phyloP scores from a whole-genome alignment of 2,113 vertebrate genomes.

The Thamnophis sirtalis region DNA sequence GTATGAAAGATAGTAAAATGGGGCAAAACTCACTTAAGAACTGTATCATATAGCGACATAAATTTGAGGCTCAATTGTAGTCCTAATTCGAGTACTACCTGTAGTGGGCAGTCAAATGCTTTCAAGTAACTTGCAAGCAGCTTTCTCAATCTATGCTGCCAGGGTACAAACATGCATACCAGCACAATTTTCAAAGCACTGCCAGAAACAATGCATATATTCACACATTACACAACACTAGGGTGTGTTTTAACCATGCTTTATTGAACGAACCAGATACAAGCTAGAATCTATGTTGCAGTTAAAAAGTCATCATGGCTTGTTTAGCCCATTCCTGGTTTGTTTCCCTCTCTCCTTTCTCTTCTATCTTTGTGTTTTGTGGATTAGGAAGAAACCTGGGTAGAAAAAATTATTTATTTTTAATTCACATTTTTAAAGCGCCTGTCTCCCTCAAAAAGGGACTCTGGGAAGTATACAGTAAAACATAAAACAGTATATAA shows the following conservation, averaged over 20 bases:
- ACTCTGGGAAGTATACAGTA: neutral
- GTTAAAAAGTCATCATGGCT: neutral
- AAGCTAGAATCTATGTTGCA: neutral
- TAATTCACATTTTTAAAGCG: neutral
- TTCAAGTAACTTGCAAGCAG: neutral
- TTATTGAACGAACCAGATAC: neutral
- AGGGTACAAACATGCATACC: neutral
- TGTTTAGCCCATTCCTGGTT: neutral
- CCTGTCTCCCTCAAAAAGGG: neutral
- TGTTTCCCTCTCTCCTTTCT: neutral
- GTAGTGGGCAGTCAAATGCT: neutral
- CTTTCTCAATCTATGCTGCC: neutral
- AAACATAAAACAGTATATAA: neutral
- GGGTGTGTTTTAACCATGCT: neutral
- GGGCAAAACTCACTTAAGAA: too few species aligned
- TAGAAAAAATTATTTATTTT: neutral
- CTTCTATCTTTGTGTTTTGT: neutral
- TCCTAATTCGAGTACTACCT: neutral
- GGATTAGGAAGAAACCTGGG: neutral
- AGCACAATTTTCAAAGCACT: neutral
- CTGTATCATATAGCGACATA: neutral
- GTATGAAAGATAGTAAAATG: too few species aligned
- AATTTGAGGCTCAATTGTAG: neutral
- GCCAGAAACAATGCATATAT: neutral
- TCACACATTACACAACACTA: neutral